A percentile compares a stretch with the other conserved stretches of the same genome.
These are phyloP conservation scores for Chlorospingus semifuscus DNA, from an alignment of 2,797 vertebrate genomes.

Conservation along the genomic window DNA sequence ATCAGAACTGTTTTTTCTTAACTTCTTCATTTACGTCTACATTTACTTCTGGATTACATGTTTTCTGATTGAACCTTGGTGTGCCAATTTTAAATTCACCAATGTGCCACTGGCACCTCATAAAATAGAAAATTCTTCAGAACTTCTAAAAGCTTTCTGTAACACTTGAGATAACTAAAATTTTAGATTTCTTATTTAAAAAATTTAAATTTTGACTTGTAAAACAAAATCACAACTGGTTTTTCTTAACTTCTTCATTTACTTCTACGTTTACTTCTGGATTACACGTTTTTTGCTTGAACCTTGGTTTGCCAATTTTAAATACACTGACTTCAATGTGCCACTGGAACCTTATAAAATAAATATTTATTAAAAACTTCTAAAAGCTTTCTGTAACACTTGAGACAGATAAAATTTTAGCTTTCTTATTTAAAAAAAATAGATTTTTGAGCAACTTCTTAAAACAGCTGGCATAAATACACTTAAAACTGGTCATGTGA, in stretches of 20 bases:
- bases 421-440: too few species aligned
- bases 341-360: neutral
- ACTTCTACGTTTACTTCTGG: too few species aligned
- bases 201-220: neutral
- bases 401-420: neutral
- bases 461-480: neutral
- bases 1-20: neutral
- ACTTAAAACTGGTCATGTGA: neutral
- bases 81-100: neutral
- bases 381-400: neutral
- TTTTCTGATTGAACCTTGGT: neutral
- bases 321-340: neutral
- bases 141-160: neutral
- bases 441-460: neutral
- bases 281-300: neutral
- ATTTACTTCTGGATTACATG: neutral
- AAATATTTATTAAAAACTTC: neutral
- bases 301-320: neutral
- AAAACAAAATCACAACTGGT: neutral
- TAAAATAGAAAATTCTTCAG: neutral
- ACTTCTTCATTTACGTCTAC: neutral
- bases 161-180: accelerated
- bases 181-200: neutral
- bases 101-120: neutral
- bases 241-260: neutral